phyloP scores from a whole-genome alignment of 2,888 invertebrate genomes.

The Acleris cristana region DNA sequence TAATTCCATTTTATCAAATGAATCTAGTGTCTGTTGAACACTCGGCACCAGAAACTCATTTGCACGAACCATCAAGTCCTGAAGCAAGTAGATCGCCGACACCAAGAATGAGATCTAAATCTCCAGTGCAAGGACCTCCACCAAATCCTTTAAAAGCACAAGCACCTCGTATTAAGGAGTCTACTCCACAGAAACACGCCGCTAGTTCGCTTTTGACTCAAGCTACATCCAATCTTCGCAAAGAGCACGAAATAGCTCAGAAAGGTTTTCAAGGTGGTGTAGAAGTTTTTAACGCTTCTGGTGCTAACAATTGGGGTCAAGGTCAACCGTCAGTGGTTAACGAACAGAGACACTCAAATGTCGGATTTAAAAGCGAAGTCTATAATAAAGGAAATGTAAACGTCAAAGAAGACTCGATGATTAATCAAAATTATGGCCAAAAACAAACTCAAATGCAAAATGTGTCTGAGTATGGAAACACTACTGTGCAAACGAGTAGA shows the following conservation, averaged over 20 bases:
- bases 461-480: slow-evolving; percentile 79
- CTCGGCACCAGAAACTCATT: slow-evolving; percentile 82
- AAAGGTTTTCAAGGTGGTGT: slow-evolving; percentile 66
- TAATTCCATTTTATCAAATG: slow-evolving; percentile 91
- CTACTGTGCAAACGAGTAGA: slow-evolving; percentile 85
- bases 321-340: slow-evolving; percentile 75
- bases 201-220: slow-evolving; percentile 65
- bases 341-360: slow-evolving; percentile 76
- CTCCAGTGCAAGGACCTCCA: slow-evolving; percentile 89
- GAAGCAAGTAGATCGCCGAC: slow-evolving; percentile 86
- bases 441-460: slow-evolving; percentile 78
- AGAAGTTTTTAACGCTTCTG: slow-evolving; percentile 60
- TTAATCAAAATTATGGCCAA: slow-evolving; percentile 72
- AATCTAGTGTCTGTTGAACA: slow-evolving; percentile 88
- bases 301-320: slow-evolving; percentile 60
- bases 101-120: slow-evolving; percentile 85
- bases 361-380: slow-evolving; percentile 77
- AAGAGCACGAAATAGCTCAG: slow-evolving; percentile 77
- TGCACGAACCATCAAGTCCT: slow-evolving; percentile 85
- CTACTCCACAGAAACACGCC: slow-evolving; percentile 65
- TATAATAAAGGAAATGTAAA: slow-evolving; percentile 69
- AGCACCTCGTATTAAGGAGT: slow-evolving; percentile 85
- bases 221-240: slow-evolving; percentile 65
- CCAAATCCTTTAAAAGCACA: slow-evolving; percentile 87
- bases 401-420: slow-evolving; percentile 68